Evolutionary conservation across 2,113 vertebrate genomes (phyloP), one percentile per base, ranked within the genome.

Genomic region (Notarius quadriscutis): DNA sequence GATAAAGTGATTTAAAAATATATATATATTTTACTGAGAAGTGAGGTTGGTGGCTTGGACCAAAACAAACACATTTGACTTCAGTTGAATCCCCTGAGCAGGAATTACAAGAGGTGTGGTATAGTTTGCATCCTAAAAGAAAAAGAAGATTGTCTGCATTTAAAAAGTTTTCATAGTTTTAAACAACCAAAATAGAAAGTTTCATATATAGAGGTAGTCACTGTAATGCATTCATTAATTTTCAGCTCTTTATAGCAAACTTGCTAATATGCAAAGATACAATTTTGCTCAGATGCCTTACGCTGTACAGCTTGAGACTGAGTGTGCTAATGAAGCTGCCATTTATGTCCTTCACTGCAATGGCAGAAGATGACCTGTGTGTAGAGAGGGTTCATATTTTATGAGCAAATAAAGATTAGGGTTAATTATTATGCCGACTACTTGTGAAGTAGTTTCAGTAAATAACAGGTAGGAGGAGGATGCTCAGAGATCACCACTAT

Each of bases 261-360:
- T 25, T 41, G 58, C 20, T 57, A 3, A 69, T 79, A 30, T 85
- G 18, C n/a, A 25, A 27, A 82, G 55, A 14, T n/a, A 71, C 15
- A 62, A 34, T 25, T 18, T 41, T 62, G 55, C 6, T 65, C 5
- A 51, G 63, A 7, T 78, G 50, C 63, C 93, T 94, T 92, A 95
- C 94, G n/a, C 84, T 88, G 84, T 79, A 95, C 18, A 95, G 90
- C 3, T 91, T 86, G 79, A 95, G 88, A 84, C 85, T 93, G 83
- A 95, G 86, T 9, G 94, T 95, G 88, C 94, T 95, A 88, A 95
- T 92, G 91, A 95, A 95, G 87, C 92, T 95, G 30, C 95, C 95
- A 87, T 95, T 95, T 87, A 91, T 95, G 88, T 95, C 94, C 72
- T 74, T 93, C 86, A 95, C 90, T 58, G 95, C 93, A 87, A 94